Conservation (phyloP, 1,140 invertebrate genomes). For the Zaprionus capensis region DNA sequence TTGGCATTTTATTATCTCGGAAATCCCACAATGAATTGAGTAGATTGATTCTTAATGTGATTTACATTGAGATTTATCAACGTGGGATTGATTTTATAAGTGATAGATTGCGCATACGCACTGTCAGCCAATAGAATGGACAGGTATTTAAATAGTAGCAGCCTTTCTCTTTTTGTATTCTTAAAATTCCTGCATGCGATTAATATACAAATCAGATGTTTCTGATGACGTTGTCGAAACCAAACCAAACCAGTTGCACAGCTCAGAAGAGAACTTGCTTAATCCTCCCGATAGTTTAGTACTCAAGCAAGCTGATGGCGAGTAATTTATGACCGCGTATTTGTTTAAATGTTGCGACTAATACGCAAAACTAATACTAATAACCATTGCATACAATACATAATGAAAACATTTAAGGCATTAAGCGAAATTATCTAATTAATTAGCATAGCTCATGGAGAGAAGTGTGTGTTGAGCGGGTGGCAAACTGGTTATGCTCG, state of each 20-base stretch:
- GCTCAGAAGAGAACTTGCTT: conserved; percentile 25
- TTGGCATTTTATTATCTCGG: background rate
- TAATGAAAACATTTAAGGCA: conserved; percentile 72
- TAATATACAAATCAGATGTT: conserved; percentile 23
- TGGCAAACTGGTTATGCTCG: conserved; percentile 43
- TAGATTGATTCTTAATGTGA: background rate
- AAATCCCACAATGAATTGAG: background rate
- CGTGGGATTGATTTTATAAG: background rate
- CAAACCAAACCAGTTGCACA: conserved; percentile 31
- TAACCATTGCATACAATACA: conserved; percentile 49
- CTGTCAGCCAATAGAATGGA: conserved; percentile 2
- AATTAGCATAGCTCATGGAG: conserved; percentile 55
- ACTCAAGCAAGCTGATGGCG: conserved; percentile 19
- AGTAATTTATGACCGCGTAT: conserved; percentile 61
- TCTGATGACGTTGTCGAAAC: background rate
- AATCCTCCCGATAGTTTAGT: conserved; percentile 23
- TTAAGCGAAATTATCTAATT: conserved; percentile 70
- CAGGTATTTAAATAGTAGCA: conserved; percentile 14
- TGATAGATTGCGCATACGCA: conserved; percentile 19
- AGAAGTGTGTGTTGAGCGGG: conserved; percentile 15
- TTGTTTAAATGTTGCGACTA: conserved; percentile 66
- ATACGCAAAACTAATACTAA: conserved; percentile 46
- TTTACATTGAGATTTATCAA: background rate
- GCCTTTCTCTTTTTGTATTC: conserved; percentile 30
- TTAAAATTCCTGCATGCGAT: conserved; percentile 32